Conservation (phyloP, 2,797 vertebrate species). For the Centropyge bicolor region DNA sequence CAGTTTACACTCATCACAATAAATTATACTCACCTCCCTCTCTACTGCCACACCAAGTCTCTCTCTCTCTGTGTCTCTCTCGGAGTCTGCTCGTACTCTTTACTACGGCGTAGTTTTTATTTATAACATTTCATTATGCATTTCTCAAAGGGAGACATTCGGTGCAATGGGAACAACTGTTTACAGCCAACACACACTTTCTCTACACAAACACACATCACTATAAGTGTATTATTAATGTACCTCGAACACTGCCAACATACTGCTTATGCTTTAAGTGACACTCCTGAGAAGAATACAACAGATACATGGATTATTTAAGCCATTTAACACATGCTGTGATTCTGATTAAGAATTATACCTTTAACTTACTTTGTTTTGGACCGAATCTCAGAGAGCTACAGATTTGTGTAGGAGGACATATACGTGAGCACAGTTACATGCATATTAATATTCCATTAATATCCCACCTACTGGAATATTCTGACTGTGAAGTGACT, state of each 20-base stretch:
- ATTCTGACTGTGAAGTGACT: not conserved
- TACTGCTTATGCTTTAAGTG: not conserved
- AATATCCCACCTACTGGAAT: not conserved
- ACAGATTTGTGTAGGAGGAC: not conserved
- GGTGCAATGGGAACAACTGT: not conserved
- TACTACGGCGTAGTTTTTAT: not conserved
- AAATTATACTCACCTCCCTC: constrained; percentile 45
- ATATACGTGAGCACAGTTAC: not conserved
- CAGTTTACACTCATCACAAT: constrained; percentile 61
- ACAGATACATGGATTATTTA: not conserved
- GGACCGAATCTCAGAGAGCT: not conserved
- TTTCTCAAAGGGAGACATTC: constrained; percentile 12
- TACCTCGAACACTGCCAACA: not conserved
- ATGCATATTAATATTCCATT: constrained; percentile 2
- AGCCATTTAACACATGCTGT: not conserved
- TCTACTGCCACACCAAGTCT: constrained; percentile 17
- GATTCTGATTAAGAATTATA: not conserved
- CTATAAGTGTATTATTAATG: not conserved
- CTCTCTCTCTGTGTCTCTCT: constrained; percentile 24
- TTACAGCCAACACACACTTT: constrained; percentile 8
- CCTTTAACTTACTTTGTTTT: not conserved
- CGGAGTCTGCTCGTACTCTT: constrained; percentile 9
- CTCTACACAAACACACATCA: not conserved
- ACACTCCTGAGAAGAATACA: not conserved
- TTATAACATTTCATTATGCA: constrained; percentile 31